These are phyloP conservation scores for Carassius auratus DNA, from an alignment of 2,113 vertebrate species.

Conservation along the genomic window DNA sequence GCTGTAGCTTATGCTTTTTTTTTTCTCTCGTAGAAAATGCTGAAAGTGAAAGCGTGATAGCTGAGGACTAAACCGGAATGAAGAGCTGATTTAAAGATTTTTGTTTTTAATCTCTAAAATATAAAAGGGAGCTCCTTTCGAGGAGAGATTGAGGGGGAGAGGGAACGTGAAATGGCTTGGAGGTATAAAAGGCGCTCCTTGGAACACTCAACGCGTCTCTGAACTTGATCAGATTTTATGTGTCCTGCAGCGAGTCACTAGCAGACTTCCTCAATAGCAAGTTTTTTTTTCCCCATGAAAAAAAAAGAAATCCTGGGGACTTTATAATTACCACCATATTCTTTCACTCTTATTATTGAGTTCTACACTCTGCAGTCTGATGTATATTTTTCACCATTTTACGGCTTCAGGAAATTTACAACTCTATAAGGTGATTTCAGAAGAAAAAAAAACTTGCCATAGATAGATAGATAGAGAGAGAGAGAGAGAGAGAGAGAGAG, in stretches of 20 bases:
- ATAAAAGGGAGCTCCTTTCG: slow-evolving; percentile 83
- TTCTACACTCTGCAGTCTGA: slow-evolving; percentile 79
- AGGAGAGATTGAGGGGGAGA: slow-evolving; percentile 77
- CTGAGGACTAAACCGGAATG: slow-evolving; percentile 71
- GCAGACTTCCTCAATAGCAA: slow-evolving; percentile 83
- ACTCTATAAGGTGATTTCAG: neutral
- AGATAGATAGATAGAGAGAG: slow-evolving; percentile 47
- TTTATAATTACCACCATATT: slow-evolving; percentile 88
- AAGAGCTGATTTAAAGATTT: slow-evolving; percentile 75
- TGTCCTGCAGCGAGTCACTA: slow-evolving; percentile 92
- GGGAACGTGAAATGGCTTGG: slow-evolving; percentile 82
- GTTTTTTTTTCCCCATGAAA: slow-evolving; percentile 73
- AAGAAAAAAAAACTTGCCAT: too few relatives aligned
- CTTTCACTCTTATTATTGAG: slow-evolving; percentile 80
- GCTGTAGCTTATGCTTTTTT: slow-evolving; percentile 42
- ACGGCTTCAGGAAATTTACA: slow-evolving; percentile 40
- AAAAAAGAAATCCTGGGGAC: slow-evolving; percentile 75
- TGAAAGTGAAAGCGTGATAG: slow-evolving; percentile 74
- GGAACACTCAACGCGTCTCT: slow-evolving; percentile 90
- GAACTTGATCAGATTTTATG: slow-evolving; percentile 97
- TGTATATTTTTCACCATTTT: slow-evolving; percentile 67
- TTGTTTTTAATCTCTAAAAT: slow-evolving; percentile 77
- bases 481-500: slow-evolving; percentile 53
- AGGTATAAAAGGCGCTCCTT: slow-evolving; percentile 90
- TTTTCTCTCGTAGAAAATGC: slow-evolving; percentile 68